These are phyloP conservation scores for Clostera curtula DNA, from an alignment of 2,888 invertebrate genomes.

Conservation along the genomic window DNA sequence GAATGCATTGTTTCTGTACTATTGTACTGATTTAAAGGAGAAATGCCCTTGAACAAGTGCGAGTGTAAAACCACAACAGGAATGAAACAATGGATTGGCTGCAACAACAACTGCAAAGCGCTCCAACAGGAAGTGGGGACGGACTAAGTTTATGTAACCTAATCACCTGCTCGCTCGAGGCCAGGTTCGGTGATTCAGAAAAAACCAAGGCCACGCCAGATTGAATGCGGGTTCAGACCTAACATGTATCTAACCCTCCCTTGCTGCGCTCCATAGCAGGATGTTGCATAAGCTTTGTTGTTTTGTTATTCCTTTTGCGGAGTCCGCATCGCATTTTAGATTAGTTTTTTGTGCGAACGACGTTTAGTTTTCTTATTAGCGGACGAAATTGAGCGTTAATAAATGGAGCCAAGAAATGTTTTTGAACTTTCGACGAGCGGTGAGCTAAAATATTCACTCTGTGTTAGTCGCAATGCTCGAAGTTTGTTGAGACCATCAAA, in stretches of 20 bases:
- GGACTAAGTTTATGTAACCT: conserved; percentile 72
- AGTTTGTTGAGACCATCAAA: conserved; percentile 47
- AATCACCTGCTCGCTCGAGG: conserved; percentile 71
- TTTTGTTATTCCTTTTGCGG: conserved; percentile 61
- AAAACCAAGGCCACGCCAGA: conserved; percentile 62
- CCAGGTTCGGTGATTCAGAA: conserved; percentile 52
- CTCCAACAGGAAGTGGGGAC: conserved; percentile 70
- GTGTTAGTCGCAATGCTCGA: conserved; percentile 31
- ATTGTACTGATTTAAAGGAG: conserved; percentile 3
- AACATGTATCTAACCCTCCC: conserved; percentile 58
- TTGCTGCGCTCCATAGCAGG: conserved; percentile 51
- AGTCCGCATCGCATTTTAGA: conserved; percentile 62
- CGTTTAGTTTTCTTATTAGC: conserved; percentile 35
- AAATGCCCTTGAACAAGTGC: conserved; percentile 17
- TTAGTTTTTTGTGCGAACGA: conserved; percentile 59
- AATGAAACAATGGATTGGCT: conserved; percentile 56
- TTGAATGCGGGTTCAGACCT: conserved; percentile 51
- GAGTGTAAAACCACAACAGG: conserved; percentile 40
- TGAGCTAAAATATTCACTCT: conserved; percentile 24
- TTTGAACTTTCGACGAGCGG: conserved; percentile 15
- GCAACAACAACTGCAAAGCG: conserved; percentile 67
- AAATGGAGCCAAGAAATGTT: conserved; percentile 28
- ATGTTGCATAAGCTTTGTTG: conserved; percentile 73
- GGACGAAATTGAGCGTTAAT: conserved; percentile 44
- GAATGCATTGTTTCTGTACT: background rate